Evolutionary conservation across 1,140 invertebrate species (phyloP), one percentile per base, ranked within the genome.

Genomic region (Pinna nobilis): DNA sequence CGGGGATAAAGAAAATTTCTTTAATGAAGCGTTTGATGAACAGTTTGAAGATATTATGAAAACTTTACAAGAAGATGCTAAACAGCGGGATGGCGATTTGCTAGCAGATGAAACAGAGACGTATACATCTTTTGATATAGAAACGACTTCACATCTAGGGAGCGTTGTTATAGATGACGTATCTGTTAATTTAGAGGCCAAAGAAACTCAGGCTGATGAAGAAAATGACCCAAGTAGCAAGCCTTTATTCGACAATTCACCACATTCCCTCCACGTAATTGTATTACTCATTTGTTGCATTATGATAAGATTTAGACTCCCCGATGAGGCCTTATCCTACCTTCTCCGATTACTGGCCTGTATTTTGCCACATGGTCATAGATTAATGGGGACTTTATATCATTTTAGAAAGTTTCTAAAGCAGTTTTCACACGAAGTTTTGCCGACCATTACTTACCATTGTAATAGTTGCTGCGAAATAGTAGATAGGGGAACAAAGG

Each of bases 261-360:
- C 49, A 2, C 50, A 68, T 53, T 57, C 65, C 18, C 33, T 68
- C 11, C 50, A 51, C 7, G 50, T 68, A 15, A 37, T 25, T 20
- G 30, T 68, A 9, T 41, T 68, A 23, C 33, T 68, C 5, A 68
- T 68, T 11, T 68, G 50, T 28, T 68, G 65, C 35, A 57, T 68
- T 20, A 41, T 68, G 33, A 68, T 68, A 7, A 13, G 65, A 39
- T 68, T 68, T 55, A 50, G 65, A 7, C 35, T 68, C 2, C 65
- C 65, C 2, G 65, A 68, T 39, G 65, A 68, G 37, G 65, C 50
- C 3, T 15, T 55, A 23, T 55, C 65, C 5, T 68, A 68, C 23
- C 9, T 68, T 5, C 35, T 68, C 4, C 50, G 65, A 13, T 3
- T 68, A 11, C 5, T 68, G n/a, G 50, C 51, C 1, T 68, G 65